Evolutionary conservation across 2,888 invertebrate species (phyloP).

Genomic region (Apotomis betuletana): DNA sequence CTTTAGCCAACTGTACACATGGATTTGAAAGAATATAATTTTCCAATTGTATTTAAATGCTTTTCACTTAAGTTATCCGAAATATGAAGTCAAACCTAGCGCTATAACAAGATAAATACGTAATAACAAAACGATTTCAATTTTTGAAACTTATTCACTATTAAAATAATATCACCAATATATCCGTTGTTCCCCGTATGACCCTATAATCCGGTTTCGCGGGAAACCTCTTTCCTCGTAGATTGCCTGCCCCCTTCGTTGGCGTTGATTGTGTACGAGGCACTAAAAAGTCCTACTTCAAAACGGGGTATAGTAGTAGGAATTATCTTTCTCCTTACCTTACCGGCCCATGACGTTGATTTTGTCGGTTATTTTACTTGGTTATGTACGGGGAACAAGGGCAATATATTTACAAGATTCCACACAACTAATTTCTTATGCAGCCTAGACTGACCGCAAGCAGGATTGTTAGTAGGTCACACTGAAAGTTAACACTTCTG

Average conservation of each 20-base stretch:
- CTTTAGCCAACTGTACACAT: too few species aligned
- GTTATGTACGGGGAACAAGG: too few species aligned
- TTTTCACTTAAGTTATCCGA: background rate
- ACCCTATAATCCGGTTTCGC: too few species aligned
- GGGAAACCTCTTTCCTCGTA: too few species aligned
- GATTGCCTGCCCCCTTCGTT: too few species aligned
- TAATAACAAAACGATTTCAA: background rate
- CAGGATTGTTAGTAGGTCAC: background rate
- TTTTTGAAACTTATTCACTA: conserved; percentile 19
- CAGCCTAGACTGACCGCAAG: background rate
- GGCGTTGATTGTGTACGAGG: too few species aligned
- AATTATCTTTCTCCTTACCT: too few species aligned
- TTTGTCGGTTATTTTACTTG: too few species aligned
- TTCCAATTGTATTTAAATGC: background rate
- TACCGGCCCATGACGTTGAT: too few species aligned
- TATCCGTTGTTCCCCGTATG: background rate
- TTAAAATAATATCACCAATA: conserved; percentile 34
- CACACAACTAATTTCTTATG: background rate
- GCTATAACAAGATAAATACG: background rate
- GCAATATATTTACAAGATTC: conserved; percentile 20
- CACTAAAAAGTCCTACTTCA: too few species aligned
- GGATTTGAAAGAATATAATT: background rate
- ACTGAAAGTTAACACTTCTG: too few species aligned
- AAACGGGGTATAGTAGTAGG: too few species aligned
- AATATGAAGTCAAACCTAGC: background rate